Evolutionary conservation across 2,113 vertebrate species (phyloP).

Genomic region (Gobiocypris rarus): DNA sequence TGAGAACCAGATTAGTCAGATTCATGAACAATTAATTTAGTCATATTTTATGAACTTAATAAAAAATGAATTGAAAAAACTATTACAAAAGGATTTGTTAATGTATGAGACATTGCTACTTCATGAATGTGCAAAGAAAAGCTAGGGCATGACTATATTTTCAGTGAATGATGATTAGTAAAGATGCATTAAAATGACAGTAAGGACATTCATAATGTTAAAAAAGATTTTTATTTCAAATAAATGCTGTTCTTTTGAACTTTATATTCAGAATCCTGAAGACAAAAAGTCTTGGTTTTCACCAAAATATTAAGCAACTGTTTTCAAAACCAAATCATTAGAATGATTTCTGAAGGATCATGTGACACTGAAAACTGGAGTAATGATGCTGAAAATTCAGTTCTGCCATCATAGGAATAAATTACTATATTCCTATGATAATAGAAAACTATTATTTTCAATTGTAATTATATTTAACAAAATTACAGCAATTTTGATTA

Average conservation of each 20-base stretch:
- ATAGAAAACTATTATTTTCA: background rate
- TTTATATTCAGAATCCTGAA: background rate
- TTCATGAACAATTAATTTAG: background rate
- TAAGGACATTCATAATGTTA: background rate
- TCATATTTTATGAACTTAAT: background rate
- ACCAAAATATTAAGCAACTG: too few species aligned
- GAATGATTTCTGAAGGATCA: too few species aligned
- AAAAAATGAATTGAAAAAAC: background rate
- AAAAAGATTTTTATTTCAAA: background rate
- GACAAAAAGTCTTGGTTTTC: background rate
- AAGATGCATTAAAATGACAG: background rate
- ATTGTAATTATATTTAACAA: background rate
- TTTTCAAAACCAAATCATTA: too few species aligned
- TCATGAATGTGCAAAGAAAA: background rate
- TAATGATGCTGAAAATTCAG: background rate
- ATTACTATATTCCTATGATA: background rate
- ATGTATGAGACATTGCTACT: background rate
- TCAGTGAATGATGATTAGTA: background rate
- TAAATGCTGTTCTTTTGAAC: background rate
- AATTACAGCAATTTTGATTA: background rate
- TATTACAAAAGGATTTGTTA: background rate
- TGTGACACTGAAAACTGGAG: too few species aligned
- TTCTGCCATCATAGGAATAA: background rate
- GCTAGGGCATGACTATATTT: background rate
- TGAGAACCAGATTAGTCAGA: conserved; percentile 4